Evolutionary conservation across 2,113 vertebrate genomes (phyloP).

Genomic region (Chaenocephalus aceratus): DNA sequence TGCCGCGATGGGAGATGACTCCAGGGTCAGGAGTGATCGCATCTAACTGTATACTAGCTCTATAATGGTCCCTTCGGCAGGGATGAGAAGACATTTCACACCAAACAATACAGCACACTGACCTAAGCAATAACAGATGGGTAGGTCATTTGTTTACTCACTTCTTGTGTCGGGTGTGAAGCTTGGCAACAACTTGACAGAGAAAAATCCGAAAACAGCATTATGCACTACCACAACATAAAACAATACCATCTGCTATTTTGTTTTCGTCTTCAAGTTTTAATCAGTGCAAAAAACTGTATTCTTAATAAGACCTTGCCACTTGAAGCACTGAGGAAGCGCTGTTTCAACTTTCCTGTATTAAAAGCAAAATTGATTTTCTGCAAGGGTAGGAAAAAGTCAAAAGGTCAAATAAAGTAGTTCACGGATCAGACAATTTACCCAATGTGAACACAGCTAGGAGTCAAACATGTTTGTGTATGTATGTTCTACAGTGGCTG

Average conservation of each 20-base stretch:
- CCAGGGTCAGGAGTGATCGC: conserved; percentile 17
- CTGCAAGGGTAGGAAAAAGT: neutral
- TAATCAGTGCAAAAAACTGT: conserved; percentile 2
- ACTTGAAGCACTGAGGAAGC: neutral
- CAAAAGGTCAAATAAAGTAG: neutral
- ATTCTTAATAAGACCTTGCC: conserved; percentile 3
- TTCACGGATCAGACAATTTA: neutral
- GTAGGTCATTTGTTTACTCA: conserved; percentile 17
- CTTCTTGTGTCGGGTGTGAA: conserved; percentile 15
- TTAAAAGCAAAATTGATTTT: neutral
- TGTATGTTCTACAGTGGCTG: too few relatives aligned
- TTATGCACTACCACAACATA: conserved; percentile 23
- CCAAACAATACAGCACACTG: neutral
- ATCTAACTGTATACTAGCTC: neutral
- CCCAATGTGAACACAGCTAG: neutral
- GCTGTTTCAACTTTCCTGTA: neutral
- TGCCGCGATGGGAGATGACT: neutral
- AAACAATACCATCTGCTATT: conserved; percentile 30
- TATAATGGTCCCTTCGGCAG: neutral
- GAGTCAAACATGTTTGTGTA: too few relatives aligned
- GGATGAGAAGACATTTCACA: neutral
- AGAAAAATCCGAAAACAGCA: conserved; percentile 14
- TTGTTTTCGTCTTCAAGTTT: conserved; percentile 18
- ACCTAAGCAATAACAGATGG: conserved; percentile 22
- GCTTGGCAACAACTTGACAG: conserved; percentile 4